phyloP scores from a whole-genome alignment of 2,797 vertebrate species.

The Sebastes umbrosus region DNA sequence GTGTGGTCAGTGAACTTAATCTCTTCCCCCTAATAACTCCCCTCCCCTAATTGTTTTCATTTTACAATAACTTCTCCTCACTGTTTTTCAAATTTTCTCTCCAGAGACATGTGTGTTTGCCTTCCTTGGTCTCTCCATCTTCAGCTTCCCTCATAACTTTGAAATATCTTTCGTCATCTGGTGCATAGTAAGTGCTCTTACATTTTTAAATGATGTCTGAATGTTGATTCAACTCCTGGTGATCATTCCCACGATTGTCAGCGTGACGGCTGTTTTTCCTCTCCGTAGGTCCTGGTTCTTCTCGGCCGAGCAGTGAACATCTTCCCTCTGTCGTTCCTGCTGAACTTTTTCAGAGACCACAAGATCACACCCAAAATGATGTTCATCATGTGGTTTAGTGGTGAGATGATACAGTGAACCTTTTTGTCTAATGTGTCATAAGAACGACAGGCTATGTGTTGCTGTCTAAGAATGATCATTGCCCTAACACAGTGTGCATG shows the following conservation, averaged over 20 bases:
- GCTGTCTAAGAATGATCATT: background rate
- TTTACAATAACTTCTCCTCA: background rate
- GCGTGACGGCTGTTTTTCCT: background rate
- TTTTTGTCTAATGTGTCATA: background rate
- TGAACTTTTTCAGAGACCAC: constrained; percentile 98
- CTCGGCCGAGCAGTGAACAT: constrained; percentile 96
- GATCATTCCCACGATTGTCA: background rate
- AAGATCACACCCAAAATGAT: constrained; percentile 99
- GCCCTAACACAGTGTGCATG: no score
- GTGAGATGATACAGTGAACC: constrained; percentile 79
- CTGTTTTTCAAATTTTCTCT: background rate
- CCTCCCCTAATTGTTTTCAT: background rate
- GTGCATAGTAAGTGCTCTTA: constrained; percentile 93
- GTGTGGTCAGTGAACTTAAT: constrained; percentile 86
- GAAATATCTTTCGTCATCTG: constrained; percentile 99
- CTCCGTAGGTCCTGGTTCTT: constrained; percentile 90
- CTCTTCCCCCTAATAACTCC: no score
- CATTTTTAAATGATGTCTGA: background rate
- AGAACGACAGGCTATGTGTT: background rate
- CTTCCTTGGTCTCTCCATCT: constrained; percentile 97
- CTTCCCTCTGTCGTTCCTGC: constrained; percentile 94
- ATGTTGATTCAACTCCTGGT: background rate
- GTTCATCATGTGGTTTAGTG: constrained; percentile 99
- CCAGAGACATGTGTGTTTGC: constrained; percentile 98
- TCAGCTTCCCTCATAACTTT: constrained; percentile 99